Evolutionary conservation across 2,797 vertebrate species (phyloP), one percentile per base, ranked within the genome.

Genomic region (Melopsittacus undulatus): DNA sequence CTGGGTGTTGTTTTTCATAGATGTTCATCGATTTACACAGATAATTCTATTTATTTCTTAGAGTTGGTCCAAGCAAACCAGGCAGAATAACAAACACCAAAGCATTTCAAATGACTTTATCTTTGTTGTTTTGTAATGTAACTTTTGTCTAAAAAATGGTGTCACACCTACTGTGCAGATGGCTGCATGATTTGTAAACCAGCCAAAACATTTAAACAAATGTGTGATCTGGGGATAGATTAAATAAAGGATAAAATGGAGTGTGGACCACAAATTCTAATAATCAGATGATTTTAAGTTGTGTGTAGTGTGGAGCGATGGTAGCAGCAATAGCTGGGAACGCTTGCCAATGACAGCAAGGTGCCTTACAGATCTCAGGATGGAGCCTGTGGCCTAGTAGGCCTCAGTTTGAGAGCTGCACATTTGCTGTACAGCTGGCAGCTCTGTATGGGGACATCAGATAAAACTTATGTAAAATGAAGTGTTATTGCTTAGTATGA

Each of bases 41-140:
- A 99, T 99, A 99, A 99, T 99, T 99, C 99, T 99, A 98, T 99
- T 99, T 99, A 99, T 99, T 98, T 98, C 98, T 98, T 98, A 98
- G 98, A 98, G 98, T 98, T 98, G 98, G 98, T 98, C 98, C 98
- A 98, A 98, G 96, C 95, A 98, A 98, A 98, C 98, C 97, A 97
- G 98, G 98, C 98, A 98, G 98, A 98, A 98, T 98, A 98, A 98
- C 98, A 98, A 98, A 98, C 98, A 98, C 98, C 96, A 97, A 98
- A 98, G 97, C 97, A 96, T 98, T 98, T 97, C 92, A 92, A 97
- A 98, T 97, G 97, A 97, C 98, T 98, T 98, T 98, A 98, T 98
- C 98, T 98, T 98, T 98, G 98, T 98, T 97, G 97, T 98, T 97
- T 96, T 93, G 96, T 96, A 98, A 97, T 95, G 94, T 98, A 98